phyloP scores from a whole-genome alignment of 2,797 vertebrate species.

The Melanotaenia maccullochi region DNA sequence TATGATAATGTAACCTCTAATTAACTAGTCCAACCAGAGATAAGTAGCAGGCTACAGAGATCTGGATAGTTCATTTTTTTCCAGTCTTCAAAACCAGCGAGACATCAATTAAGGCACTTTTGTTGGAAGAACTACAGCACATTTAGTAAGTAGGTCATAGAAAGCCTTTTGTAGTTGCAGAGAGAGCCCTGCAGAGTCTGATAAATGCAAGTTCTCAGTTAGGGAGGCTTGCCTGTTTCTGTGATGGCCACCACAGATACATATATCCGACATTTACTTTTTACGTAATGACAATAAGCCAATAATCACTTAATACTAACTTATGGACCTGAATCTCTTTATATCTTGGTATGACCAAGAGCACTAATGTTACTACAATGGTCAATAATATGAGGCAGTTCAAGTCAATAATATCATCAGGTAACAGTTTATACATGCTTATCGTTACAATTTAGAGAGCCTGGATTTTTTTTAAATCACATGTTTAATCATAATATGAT shows the following conservation, averaged over 20 bases:
- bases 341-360: background rate
- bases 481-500: background rate
- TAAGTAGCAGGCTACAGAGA: background rate
- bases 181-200: constrained; percentile 1
- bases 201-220: background rate
- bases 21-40: background rate
- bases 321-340: background rate
- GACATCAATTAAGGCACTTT: background rate
- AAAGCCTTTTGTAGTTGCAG: background rate
- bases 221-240: background rate
- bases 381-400: background rate
- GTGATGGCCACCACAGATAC: background rate
- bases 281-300: too few relatives aligned
- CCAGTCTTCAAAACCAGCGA: background rate
- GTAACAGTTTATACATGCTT: background rate
- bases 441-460: too few relatives aligned
- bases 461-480: background rate
- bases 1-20: too few relatives aligned
- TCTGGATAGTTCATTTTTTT: background rate
- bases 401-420: background rate
- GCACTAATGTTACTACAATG: background rate
- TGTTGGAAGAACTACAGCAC: background rate
- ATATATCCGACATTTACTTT: background rate
- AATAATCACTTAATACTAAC: background rate
- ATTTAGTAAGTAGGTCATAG: background rate